Conservation (phyloP, 2,113 vertebrate genomes). For the Sigmodon hispidus region DNA sequence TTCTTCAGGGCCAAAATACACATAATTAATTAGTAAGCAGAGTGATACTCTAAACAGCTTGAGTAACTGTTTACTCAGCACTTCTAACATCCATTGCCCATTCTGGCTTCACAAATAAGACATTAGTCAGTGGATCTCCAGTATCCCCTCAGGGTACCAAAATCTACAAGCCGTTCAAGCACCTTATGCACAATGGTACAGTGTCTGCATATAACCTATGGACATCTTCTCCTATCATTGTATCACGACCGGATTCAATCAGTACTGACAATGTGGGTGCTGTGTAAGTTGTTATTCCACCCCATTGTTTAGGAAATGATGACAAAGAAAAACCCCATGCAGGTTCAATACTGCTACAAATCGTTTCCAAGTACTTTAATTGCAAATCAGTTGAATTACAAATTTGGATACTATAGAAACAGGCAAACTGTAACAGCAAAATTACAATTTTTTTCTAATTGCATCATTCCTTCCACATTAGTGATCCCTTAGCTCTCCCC, state of each 20-base stretch:
- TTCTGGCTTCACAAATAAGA: neutral
- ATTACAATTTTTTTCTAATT: conserved; percentile 34
- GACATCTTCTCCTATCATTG: neutral
- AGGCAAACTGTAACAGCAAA: neutral
- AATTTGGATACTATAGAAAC: neutral
- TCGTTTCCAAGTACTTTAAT: neutral
- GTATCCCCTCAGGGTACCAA: neutral
- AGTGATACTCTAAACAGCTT: neutral
- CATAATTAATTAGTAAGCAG: neutral
- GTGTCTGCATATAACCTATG: neutral
- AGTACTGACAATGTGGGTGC: neutral
- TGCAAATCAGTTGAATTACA: neutral
- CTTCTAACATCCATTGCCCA: neutral
- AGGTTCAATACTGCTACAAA: neutral
- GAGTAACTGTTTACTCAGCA: neutral
- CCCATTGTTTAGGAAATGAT: neutral
- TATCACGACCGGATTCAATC: neutral
- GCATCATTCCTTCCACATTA: conserved; percentile 16
- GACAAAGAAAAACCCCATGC: neutral
- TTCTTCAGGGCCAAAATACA: neutral
- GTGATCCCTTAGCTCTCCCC: neutral
- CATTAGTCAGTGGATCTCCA: neutral
- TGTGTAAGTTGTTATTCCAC: too few species aligned
- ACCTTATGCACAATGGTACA: too few species aligned
- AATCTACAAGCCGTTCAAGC: neutral